A percentile compares a stretch with the other conserved stretches of the same genome.
These are phyloP conservation scores for Archocentrus centrarchus DNA, from an alignment of 2,113 vertebrate species.

Conservation along the genomic window DNA sequence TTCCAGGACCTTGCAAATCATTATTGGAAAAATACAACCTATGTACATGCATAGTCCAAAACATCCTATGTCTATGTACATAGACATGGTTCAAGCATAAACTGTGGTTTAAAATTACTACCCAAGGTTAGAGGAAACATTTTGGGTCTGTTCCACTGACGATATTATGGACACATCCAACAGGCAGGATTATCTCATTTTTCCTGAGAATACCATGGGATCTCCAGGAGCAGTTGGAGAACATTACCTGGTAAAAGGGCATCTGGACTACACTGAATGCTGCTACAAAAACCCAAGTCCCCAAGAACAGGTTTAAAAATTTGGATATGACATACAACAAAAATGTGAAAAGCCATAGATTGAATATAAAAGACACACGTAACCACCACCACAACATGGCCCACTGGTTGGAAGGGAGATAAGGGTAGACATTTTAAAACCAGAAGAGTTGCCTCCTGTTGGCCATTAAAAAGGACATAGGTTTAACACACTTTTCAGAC, in stretches of 20 bases:
- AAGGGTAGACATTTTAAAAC: too few species aligned
- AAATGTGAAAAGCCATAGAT: background rate
- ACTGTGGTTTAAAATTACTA: background rate
- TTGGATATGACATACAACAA: background rate
- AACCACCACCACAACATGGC: background rate
- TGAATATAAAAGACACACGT: background rate
- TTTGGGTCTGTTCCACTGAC: background rate
- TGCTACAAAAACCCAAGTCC: background rate
- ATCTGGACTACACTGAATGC: constrained; percentile 1
- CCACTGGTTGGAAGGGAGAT: background rate
- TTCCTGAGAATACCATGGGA: background rate
- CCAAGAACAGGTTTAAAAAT: background rate
- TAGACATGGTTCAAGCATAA: background rate
- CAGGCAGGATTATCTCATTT: background rate
- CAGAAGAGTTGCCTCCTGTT: too few species aligned
- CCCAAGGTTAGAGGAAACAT: background rate
- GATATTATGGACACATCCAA: background rate
- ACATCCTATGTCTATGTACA: too few species aligned
- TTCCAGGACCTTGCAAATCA: background rate
- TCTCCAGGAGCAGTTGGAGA: background rate
- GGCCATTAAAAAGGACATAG: too few species aligned
- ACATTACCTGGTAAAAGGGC: background rate
- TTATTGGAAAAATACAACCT: background rate
- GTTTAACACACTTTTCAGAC: background rate
- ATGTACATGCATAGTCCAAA: too few species aligned